phyloP scores from a whole-genome alignment of 30 jellyfish, hydroid and myxozoan genomes.

The Chrysaora quinquecirrha region DNA sequence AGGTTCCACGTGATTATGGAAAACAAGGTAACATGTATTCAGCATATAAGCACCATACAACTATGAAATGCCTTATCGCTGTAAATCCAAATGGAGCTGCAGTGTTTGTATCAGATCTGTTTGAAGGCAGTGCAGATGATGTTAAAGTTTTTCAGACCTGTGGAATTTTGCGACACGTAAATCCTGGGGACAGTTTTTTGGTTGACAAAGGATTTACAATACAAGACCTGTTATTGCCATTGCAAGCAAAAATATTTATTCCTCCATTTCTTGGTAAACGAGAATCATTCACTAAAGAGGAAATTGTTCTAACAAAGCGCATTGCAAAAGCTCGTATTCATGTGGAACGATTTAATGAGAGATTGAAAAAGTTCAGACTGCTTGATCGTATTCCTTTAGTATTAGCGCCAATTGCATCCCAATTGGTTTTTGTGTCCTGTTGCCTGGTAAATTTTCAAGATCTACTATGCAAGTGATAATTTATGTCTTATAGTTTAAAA shows the following conservation, averaged over 20 bases:
- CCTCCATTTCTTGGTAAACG: slow-evolving; percentile 57
- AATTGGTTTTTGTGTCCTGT: slow-evolving; percentile 43
- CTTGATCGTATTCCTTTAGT: slow-evolving; percentile 40
- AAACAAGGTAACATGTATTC: too few species aligned
- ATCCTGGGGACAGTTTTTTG: slow-evolving; percentile 47
- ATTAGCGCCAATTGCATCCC: slow-evolving; percentile 54
- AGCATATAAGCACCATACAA: slow-evolving; percentile 45
- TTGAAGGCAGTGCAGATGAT: slow-evolving; percentile 55
- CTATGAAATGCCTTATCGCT: slow-evolving; percentile 70
- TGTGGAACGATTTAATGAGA: slow-evolving; percentile 63
- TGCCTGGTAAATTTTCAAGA: slow-evolving; percentile 55
- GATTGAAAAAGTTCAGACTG: slow-evolving; percentile 54
- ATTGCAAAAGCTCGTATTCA: slow-evolving; percentile 66
- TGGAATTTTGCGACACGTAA: slow-evolving; percentile 51
- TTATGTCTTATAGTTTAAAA: neutral
- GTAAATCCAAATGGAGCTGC: slow-evolving; percentile 77
- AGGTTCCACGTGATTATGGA: too few species aligned
- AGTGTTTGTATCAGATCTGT: slow-evolving; percentile 57
- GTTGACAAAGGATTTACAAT: too few species aligned
- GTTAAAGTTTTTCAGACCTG: slow-evolving; percentile 44
- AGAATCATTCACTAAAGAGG: slow-evolving; percentile 51
- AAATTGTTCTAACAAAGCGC: slow-evolving; percentile 31
- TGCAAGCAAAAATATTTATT: slow-evolving; percentile 47
- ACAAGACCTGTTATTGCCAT: too few species aligned
- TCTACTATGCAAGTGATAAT: slow-evolving; percentile 31